Conservation (phyloP, 2,888 invertebrate species). For the Chaetogeoica ovagalla region DNA sequence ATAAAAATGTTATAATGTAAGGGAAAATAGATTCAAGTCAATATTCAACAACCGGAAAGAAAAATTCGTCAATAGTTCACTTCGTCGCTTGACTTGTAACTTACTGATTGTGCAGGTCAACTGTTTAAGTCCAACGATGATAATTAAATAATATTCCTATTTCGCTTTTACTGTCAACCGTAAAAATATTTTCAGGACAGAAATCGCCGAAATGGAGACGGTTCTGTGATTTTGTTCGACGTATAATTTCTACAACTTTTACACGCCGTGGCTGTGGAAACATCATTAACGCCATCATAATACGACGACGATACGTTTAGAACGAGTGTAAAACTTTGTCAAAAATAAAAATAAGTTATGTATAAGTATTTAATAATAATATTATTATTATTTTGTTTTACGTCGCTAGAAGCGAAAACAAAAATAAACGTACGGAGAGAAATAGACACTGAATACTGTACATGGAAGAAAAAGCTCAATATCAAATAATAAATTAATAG, state of each 20-base stretch:
- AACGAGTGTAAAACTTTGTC: neutral
- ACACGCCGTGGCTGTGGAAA: neutral
- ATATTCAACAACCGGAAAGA: no score
- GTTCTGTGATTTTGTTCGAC: conserved; percentile 72
- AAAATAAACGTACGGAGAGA: conserved; percentile 38
- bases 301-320: neutral
- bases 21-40: no score
- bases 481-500: conserved; percentile 11
- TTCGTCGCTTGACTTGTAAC: no score
- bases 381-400: conserved; percentile 21
- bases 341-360: conserved; percentile 1
- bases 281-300: neutral
- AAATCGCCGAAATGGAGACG: conserved; percentile 88
- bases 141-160: neutral
- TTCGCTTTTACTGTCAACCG: conserved; percentile 37
- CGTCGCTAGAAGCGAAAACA: conserved; percentile 1
- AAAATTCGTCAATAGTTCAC: no score
- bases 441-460: conserved; percentile 48
- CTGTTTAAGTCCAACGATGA: no score
- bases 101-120: no score
- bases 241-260: neutral
- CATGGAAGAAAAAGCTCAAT: conserved; percentile 39
- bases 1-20: no score
- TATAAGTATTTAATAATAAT: neutral
- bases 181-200: conserved; percentile 65